These are phyloP conservation scores for Dolichallabes microphthalmus DNA, from an alignment of 2,113 vertebrate genomes.

Conservation along the genomic window DNA sequence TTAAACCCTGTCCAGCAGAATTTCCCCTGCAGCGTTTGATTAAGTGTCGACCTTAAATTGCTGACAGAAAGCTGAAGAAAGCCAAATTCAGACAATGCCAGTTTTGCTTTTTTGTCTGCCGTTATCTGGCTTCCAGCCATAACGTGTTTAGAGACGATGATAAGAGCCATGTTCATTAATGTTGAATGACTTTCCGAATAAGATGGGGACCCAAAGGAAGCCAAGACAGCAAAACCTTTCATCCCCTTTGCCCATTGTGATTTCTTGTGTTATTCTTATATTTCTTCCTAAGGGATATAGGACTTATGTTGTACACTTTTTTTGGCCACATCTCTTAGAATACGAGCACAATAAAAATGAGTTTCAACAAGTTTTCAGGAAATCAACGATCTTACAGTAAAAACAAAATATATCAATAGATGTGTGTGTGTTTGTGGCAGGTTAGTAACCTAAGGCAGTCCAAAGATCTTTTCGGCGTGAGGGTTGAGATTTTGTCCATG, in stretches of 20 bases:
- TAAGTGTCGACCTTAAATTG: constrained; percentile 1
- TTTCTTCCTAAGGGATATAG: not conserved
- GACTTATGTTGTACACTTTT: not conserved
- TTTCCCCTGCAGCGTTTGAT: not conserved
- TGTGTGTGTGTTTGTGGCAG: too few species aligned
- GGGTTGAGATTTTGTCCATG: too few species aligned
- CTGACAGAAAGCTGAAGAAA: constrained; percentile 33
- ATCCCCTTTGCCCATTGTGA: not conserved
- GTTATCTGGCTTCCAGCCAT: constrained; percentile 42
- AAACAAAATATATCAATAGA: too few species aligned
- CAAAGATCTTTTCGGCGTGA: too few species aligned
- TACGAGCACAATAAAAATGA: not conserved
- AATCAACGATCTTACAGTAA: too few species aligned
- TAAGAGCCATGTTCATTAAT: constrained; percentile 45
- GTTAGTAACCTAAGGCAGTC: too few species aligned
- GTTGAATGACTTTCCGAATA: constrained; percentile 40
- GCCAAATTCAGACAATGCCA: constrained; percentile 37
- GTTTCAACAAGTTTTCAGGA: too few species aligned
- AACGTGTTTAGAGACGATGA: constrained; percentile 43
- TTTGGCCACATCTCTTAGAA: not conserved
- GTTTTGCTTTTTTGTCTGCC: constrained; percentile 46
- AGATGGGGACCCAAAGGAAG: not conserved
- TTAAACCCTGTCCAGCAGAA: not conserved
- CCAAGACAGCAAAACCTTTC: not conserved
- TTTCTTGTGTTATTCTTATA: not conserved